Evolutionary conservation across 2,888 invertebrate genomes (phyloP).

Genomic region (Stenchaetothrips biformis): DNA sequence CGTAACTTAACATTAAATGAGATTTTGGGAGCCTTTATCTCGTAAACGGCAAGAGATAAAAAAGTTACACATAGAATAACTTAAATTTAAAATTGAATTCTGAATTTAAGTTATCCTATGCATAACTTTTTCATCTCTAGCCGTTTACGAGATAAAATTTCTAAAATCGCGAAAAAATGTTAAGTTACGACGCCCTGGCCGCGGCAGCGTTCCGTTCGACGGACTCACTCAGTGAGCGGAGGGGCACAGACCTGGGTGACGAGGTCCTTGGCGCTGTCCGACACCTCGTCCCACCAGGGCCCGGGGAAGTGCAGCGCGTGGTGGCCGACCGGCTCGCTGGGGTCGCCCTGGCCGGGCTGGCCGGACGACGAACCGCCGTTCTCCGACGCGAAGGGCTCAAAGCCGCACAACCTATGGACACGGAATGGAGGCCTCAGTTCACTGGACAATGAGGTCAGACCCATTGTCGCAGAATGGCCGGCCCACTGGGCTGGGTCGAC

Average conservation of each 20-base stretch:
- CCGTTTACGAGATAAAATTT: no score
- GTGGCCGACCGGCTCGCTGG: background rate
- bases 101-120: no score
- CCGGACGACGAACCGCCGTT: background rate
- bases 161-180: no score
- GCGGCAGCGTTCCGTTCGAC: no score
- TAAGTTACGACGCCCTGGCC: no score
- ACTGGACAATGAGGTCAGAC: background rate
- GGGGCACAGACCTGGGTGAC: background rate
- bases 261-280: constrained; percentile 5
- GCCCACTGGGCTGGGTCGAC: background rate
- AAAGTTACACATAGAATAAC: no score
- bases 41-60: no score
- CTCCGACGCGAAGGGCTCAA: constrained; percentile 2
- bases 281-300: constrained; percentile 19
- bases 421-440: background rate
- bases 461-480: background rate
- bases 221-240: no score
- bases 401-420: background rate
- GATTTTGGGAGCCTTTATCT: no score
- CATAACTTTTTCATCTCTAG: no score
- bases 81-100: no score
- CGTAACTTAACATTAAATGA: no score
- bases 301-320: constrained; percentile 1
- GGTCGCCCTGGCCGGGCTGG: background rate